Base-by-base conservation (phyloP, 2,888 invertebrate species). In the Trichopria drosophilae region DNA sequence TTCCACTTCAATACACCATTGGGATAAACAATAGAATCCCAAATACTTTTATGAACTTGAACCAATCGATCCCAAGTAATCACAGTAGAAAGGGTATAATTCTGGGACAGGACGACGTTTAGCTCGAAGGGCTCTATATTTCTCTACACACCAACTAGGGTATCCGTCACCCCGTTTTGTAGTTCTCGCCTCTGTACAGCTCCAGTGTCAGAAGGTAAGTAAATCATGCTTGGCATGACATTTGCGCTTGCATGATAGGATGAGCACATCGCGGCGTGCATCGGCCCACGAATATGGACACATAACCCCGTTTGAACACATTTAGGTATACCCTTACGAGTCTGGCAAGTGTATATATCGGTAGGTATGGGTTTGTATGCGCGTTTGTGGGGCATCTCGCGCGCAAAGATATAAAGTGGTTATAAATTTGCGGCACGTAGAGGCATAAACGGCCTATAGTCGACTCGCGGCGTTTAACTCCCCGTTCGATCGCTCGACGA, bases 391-490 rank as follows among this genome's bases (percentile, higher is more conserved):
- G n/a, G n/a, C n/a, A n/a, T n/a, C n/a, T n/a, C n/a, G n/a, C n/a
- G n/a, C n/a, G n/a, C n/a, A n/a, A n/a, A 53, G 53, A 48, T 55
- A 55, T 52, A 39, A 56, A 62, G 56, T 57, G 62, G 64, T 61
- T 66, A 65, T 66, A 64, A 66, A 66, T 65, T 64, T 58, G 53
- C 58, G 50, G 57, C 53, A 49, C 59, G 60, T 55, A 61, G 55
- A 61, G 62, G 62, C 60, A 60, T 55, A 61, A 65, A 63, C 60
- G 59, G 57, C 58, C 59, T 52, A 62, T 58, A 58, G 57, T 57
- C 58, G 18, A 55, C 54, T 58, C 45, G 53, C 45, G 52, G 48
- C 59, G 52, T 57, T 59, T 59, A 59, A 55, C 55, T 55, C 56
- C 54, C 50, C 47, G 45, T 51, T 53, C 56, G 54, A 58, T 58